Conservation (phyloP, 2,888 invertebrate genomes). For the Rhabditoides inermis region DNA sequence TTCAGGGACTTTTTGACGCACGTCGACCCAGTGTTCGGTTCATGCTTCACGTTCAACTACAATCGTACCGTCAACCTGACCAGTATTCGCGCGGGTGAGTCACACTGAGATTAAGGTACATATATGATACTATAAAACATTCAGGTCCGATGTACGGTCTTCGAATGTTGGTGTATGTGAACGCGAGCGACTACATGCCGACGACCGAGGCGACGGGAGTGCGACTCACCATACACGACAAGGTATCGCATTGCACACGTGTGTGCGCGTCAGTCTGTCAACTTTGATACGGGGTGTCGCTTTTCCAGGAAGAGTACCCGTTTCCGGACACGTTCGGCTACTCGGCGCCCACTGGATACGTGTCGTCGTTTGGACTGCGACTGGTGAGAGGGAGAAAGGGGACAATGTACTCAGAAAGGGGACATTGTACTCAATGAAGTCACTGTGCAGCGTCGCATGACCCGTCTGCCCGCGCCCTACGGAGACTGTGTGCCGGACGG, state of each 20-base stretch:
- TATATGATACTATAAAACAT: background rate
- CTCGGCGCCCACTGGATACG: conserved; percentile 45
- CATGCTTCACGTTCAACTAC: conserved; percentile 38
- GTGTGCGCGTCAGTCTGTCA: background rate
- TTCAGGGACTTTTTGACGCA: conserved; percentile 42
- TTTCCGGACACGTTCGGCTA: conserved; percentile 48
- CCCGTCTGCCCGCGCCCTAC: conserved; percentile 44
- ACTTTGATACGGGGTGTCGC: background rate
- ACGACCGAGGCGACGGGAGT: conserved; percentile 50
- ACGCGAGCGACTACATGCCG: conserved; percentile 47
- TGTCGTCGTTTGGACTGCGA: conserved; percentile 43
- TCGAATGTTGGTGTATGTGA: conserved; percentile 45
- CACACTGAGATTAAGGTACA: background rate
- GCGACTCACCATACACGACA: conserved; percentile 44
- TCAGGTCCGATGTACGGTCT: conserved; percentile 49
- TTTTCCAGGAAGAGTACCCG: conserved; percentile 43
- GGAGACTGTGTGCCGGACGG: conserved; percentile 47
- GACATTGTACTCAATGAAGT: background rate
- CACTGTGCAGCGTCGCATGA: conserved; percentile 27
- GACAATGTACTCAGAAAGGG: too few species aligned
- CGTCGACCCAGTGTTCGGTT: conserved; percentile 45
- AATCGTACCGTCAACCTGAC: conserved; percentile 33
- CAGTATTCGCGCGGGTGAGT: conserved; percentile 39
- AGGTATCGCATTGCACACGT: too few species aligned
- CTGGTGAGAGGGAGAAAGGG: too few species aligned